A percentile compares a stretch with the other conserved stretches of the same genome.
Conservation (phyloP, 2,113 vertebrate species). For the Nipponia nippon region DNA sequence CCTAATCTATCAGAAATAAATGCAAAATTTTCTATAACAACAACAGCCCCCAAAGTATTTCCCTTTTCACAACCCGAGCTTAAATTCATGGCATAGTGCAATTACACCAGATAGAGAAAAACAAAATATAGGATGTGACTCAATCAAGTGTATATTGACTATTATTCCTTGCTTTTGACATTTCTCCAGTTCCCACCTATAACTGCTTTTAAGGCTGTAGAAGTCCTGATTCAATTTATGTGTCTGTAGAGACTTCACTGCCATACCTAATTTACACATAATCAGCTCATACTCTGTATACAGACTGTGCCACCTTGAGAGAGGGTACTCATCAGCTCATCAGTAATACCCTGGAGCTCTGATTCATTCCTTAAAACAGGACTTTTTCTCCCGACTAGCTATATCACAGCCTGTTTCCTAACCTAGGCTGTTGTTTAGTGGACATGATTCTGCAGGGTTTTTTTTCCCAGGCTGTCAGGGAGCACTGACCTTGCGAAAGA, state of each 20-base stretch:
- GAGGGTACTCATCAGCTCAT: background rate
- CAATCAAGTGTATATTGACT: background rate
- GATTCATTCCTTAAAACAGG: background rate
- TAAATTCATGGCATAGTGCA: background rate
- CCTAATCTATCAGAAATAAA: background rate
- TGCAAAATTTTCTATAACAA: background rate
- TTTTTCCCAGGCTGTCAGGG: background rate
- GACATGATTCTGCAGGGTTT: background rate
- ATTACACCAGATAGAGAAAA: background rate
- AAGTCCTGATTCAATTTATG: background rate
- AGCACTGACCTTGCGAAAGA: rapidly evolving
- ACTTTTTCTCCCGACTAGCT: background rate
- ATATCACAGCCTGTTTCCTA: background rate
- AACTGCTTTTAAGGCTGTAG: background rate
- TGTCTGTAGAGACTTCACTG: background rate
- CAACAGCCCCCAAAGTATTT: background rate
- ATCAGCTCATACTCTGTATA: background rate
- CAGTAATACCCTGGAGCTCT: background rate
- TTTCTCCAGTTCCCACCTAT: background rate
- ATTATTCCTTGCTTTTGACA: background rate
- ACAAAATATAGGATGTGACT: background rate
- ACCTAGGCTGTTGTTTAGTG: background rate
- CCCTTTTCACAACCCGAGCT: background rate
- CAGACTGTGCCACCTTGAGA: background rate
- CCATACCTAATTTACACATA: background rate